Evolutionary conservation across 1,140 invertebrate genomes (phyloP).

Genomic region (Drosophila miranda): DNA sequence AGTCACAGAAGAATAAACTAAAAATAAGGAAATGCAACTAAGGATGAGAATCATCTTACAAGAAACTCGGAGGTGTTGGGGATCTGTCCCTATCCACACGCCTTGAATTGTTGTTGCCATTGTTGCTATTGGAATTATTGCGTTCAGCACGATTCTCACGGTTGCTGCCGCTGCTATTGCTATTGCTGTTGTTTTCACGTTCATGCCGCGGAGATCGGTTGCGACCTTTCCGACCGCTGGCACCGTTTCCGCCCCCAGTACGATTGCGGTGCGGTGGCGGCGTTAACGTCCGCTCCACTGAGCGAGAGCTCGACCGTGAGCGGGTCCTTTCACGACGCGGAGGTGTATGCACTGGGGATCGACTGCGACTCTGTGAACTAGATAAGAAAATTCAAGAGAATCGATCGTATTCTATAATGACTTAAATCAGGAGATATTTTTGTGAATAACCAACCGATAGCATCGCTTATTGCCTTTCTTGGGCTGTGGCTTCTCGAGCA

Average conservation of each 20-base stretch:
- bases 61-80: conserved; percentile 91
- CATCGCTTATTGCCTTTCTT: conserved; percentile 73
- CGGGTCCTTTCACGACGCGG: conserved; percentile 34
- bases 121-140: conserved; percentile 37
- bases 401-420: background rate
- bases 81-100: conserved; percentile 84
- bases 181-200: conserved; percentile 55
- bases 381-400: background rate
- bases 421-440: background rate
- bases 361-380: conserved; percentile 84
- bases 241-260: conserved; percentile 72
- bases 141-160: conserved; percentile 46
- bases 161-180: conserved; percentile 30
- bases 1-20: background rate
- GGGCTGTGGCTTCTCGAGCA: conserved; percentile 88
- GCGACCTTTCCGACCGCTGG: conserved; percentile 57
- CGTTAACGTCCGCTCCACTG: conserved; percentile 45
- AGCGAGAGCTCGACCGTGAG: conserved; percentile 85
- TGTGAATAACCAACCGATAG: conserved; percentile 59
- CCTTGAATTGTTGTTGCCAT: conserved; percentile 48
- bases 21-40: background rate
- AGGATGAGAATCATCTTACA: conserved; percentile 83
- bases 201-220: conserved; percentile 76
- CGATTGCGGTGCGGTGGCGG: conserved; percentile 56
- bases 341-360: conserved; percentile 80